phyloP scores from a whole-genome alignment of 2,797 vertebrate genomes.

The Ispidina picta region DNA sequence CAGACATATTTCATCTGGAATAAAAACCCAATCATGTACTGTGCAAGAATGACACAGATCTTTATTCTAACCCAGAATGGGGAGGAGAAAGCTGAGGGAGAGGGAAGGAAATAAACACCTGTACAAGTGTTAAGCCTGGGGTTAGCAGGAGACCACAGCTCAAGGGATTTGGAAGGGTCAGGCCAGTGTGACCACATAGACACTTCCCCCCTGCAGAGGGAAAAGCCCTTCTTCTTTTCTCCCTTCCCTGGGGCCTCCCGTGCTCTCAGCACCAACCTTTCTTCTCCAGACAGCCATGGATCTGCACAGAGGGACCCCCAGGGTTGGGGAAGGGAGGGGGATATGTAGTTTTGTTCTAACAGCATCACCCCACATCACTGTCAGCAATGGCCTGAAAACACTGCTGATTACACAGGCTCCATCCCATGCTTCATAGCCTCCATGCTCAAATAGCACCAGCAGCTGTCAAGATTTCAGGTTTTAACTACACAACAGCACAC shows the following conservation, averaged over 20 bases:
- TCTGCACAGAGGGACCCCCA: accelerated
- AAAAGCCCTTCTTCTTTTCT: background rate
- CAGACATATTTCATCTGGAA: background rate
- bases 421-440: background rate
- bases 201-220: background rate
- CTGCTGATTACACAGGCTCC: background rate
- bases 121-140: background rate
- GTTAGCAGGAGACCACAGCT: background rate
- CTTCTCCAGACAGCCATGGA: background rate
- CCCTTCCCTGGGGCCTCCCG: no score
- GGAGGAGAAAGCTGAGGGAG: background rate
- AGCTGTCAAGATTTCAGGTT: background rate
- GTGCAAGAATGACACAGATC: accelerated
- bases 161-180: background rate
- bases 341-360: background rate
- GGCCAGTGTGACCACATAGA: background rate
- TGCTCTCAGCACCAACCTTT: background rate
- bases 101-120: background rate
- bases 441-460: background rate
- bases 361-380: accelerated
- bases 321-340: background rate
- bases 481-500: background rate
- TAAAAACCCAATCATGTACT: accelerated
- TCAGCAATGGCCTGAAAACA: background rate
- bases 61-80: background rate